Base-by-base conservation (phyloP, 92 coral and sea anemone species). In the Epizoanthus stellaris region DNA sequence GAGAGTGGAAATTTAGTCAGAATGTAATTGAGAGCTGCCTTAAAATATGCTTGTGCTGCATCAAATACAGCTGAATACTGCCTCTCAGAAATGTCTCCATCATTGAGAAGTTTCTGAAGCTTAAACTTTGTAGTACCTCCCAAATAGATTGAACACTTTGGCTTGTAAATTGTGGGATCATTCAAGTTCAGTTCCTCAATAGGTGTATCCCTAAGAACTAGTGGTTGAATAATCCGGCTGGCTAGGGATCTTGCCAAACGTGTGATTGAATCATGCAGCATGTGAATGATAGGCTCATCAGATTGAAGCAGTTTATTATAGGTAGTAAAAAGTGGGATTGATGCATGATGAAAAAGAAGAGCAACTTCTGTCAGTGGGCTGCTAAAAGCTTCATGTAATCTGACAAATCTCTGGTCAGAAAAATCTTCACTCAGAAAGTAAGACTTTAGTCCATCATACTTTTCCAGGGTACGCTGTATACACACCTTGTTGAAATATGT, bases 71-170 rank as follows among this genome's bases (percentile, higher is more conserved):
- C 57, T 15, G 43, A 17, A 65, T 76, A 77, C 23, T 60, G 54
- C 70, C 74, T 59, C 68, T 89, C 82, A 74, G 76, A 52, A 73
- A 86, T 86, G 76, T 82, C 90, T 30, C 90, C 88, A 53, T 87
- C 82, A 76, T 77, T 90, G 19, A 90, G 80, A 40, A 87, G 88
- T 73, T 76, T 82, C 40, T 82, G 87, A 45, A 82, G 85, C 75
- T 62, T 86, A 61, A 79, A 82, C 88, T 87, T 90, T 53, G 88
- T 86, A 61, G 85, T 90, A 57, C 86, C 88, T 53, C 92, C 89
- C 14, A 79, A 42, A 52, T 65, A 43, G 59, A 79, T 85, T 71
- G 86, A 38, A 3, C 43, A 66, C 40, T 57, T 47, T 73, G 59
- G 65, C 60, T 38, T 86, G 58, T 69, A 90, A 60, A 86, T 82